A percentile compares a stretch with the other conserved stretches of the same genome.
phyloP scores from a whole-genome alignment of 2,888 invertebrate species.

The Gerosis bhagava region DNA sequence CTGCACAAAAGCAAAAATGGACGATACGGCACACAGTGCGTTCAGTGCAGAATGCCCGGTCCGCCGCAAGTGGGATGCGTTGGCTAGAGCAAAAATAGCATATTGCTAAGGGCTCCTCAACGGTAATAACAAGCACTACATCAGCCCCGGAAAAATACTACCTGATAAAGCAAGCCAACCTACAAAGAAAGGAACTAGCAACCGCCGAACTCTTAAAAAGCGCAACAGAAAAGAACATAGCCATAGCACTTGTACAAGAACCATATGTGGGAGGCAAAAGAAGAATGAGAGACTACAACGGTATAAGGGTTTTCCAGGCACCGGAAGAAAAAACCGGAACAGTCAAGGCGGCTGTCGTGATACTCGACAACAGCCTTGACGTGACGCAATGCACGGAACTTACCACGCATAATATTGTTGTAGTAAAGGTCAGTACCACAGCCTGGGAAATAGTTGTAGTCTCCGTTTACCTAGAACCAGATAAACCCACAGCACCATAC shows the following conservation, averaged over 20 bases:
- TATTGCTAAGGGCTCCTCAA: background rate
- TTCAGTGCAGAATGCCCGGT: conserved; percentile 1
- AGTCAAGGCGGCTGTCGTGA: conserved; percentile 18
- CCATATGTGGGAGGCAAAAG: conserved; percentile 7
- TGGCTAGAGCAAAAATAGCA: conserved; percentile 25
- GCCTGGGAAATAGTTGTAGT: background rate
- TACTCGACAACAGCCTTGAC: conserved; percentile 9
- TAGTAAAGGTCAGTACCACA: background rate
- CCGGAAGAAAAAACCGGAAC: conserved; percentile 1
- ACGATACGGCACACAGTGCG: background rate
- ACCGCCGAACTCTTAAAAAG: background rate
- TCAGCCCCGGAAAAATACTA: background rate
- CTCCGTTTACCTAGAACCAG: background rate
- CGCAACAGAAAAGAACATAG: background rate
- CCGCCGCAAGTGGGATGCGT: conserved; percentile 24
- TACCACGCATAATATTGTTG: no score
- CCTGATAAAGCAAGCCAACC: conserved; percentile 6
- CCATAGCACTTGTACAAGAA: background rate
- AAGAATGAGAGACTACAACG: conserved; percentile 3
- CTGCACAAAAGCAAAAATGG: background rate
- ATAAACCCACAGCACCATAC: background rate
- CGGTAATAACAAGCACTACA: no score
- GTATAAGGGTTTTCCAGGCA: conserved; percentile 13
- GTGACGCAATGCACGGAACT: conserved; percentile 9
- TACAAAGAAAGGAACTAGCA: background rate